Evolutionary conservation across 2,888 invertebrate genomes (phyloP).

Genomic region (Trichopria drosophilae): DNA sequence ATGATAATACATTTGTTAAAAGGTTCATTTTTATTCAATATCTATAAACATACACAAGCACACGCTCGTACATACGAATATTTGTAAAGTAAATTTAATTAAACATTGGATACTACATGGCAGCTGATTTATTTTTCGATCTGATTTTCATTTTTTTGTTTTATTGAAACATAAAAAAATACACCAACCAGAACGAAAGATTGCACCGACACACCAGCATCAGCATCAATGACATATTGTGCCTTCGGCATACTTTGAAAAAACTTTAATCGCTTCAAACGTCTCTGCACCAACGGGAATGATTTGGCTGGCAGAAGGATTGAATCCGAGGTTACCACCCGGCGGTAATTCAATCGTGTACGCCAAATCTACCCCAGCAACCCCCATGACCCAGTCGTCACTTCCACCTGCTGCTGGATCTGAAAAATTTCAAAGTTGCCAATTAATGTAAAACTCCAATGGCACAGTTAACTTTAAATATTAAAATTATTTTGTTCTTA

Average conservation of each 20-base stretch:
- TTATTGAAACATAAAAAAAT: background rate
- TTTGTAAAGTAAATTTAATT: too few species aligned
- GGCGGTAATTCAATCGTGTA: constrained; percentile 72
- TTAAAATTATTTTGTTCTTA: too few species aligned
- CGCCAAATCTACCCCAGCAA: constrained; percentile 62
- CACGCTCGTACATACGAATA: too few species aligned
- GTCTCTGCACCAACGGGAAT: constrained; percentile 64
- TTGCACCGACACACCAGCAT: background rate
- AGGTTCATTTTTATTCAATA: too few species aligned
- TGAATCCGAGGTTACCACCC: constrained; percentile 62
- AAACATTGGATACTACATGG: too few species aligned
- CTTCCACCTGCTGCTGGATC: constrained; percentile 67
- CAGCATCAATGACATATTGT: constrained; percentile 17
- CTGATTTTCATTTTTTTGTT: too few species aligned
- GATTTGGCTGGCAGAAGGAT: constrained; percentile 63
- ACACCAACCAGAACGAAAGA: background rate
- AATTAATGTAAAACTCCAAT: too few species aligned
- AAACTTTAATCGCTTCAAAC: constrained; percentile 64
- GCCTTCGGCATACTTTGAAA: constrained; percentile 55
- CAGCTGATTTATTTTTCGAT: too few species aligned
- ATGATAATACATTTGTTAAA: too few species aligned
- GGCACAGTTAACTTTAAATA: too few species aligned
- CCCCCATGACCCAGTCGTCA: constrained; percentile 68
- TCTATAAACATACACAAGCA: too few species aligned
- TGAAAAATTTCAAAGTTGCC: too few species aligned